Evolutionary conservation across 2,797 vertebrate species (phyloP).

Genomic region (Momotus momota): DNA sequence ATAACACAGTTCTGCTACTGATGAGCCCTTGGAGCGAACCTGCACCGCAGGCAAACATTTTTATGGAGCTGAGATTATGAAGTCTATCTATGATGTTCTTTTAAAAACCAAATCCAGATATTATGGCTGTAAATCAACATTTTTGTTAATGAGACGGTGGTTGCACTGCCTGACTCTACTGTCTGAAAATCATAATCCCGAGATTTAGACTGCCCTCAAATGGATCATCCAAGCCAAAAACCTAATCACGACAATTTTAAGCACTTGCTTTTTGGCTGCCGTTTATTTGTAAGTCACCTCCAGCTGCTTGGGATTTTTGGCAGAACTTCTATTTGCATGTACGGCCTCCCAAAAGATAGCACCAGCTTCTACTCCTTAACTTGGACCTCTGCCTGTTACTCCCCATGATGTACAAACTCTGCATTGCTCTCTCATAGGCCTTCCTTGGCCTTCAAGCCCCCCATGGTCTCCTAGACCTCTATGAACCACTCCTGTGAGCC

Average conservation of each 20-base stretch:
- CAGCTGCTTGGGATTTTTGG: background rate
- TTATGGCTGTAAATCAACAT: slow-evolving; percentile 31
- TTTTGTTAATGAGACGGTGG: slow-evolving; percentile 5
- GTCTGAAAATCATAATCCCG: slow-evolving; percentile 27
- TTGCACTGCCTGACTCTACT: background rate
- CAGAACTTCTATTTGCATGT: background rate
- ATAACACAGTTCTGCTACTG: background rate
- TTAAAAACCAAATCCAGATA: slow-evolving; percentile 14
- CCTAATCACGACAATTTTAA: background rate
- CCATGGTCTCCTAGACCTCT: background rate
- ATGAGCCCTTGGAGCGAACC: background rate
- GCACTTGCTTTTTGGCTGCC: background rate
- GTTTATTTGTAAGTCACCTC: slow-evolving; percentile 4
- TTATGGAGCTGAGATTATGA: background rate
- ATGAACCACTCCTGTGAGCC: background rate
- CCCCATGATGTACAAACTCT: background rate
- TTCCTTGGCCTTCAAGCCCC: background rate
- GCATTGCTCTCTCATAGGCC: background rate
- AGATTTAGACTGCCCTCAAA: slow-evolving; percentile 34
- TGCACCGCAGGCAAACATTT: background rate
- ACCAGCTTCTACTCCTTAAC: background rate
- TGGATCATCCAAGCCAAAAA: slow-evolving; percentile 23
- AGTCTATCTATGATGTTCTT: background rate
- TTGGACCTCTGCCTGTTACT: background rate
- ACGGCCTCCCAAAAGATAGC: background rate